Evolutionary conservation across 2,797 vertebrate genomes (phyloP).

Genomic region (Channallabes apus): DNA sequence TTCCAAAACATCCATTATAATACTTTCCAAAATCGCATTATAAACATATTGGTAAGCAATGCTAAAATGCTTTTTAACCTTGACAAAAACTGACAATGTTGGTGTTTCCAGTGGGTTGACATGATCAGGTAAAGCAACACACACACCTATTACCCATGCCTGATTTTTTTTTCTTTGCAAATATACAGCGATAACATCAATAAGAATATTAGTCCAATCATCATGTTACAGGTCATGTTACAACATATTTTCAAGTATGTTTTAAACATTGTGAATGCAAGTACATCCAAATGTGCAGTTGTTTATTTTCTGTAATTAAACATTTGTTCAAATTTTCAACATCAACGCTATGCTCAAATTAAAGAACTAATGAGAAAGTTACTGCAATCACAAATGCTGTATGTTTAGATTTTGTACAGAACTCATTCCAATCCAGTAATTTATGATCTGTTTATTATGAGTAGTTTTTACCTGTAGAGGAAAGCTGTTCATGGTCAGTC

Average conservation of each 20-base stretch:
- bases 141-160: too few relatives aligned
- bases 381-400: background rate
- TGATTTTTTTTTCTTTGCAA: background rate
- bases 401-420: background rate
- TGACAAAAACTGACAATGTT: background rate
- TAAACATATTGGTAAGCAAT: background rate
- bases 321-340: background rate
- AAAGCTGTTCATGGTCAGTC: constrained; percentile 82
- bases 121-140: background rate
- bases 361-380: background rate
- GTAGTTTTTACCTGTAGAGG: constrained; percentile 73
- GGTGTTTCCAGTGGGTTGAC: background rate
- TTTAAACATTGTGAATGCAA: background rate
- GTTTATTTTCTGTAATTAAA: background rate
- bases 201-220: background rate
- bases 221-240: background rate
- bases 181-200: background rate
- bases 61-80: background rate
- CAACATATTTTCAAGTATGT: background rate
- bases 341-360: background rate
- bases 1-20: too few relatives aligned
- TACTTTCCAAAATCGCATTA: background rate
- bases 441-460: background rate
- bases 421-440: background rate
- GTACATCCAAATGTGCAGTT: background rate